Evolutionary conservation across 2,888 invertebrate genomes (phyloP), one percentile per base, ranked within the genome.

Genomic region (Oscheius sp.): DNA sequence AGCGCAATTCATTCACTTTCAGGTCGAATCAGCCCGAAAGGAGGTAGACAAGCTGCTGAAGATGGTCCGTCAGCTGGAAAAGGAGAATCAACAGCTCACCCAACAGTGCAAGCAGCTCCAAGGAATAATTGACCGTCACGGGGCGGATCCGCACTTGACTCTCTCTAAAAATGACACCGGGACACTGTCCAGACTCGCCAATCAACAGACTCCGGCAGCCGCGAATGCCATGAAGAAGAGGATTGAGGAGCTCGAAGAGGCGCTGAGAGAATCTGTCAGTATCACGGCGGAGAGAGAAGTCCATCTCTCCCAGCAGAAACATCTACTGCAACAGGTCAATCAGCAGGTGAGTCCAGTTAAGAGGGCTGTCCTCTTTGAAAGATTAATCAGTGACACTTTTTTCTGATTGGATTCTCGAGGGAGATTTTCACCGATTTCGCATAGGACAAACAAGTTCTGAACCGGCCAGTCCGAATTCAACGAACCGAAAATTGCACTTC

Each of bases 201-300:
- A 53, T 35, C 55, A 53, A 13, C 5, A 3, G 9, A 68, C 55
- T 32, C 48, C 70, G 37, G 59, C 58, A 2, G 70, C 70, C 1
- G 13, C 58, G 10, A 72, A 53, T 53, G 60, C 72, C 9, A 72
- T 72, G 72, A 72, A 72, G 37, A 72, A 72, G 50, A 84, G 93
- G 80, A 94, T 95, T 72, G 92, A 93, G 87, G 94, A 94, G 88
- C 90, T 96, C 83, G 95, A 94, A 89, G 94, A 94, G 83, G 95
- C 95, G 32, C 91, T 96, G 76, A 92, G 94, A 76, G 94, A 94
- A 89, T 95, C 94, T 79, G 93, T 92, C 2, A 89, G 89, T 78
- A 91, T 92, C 65, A 91, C 91, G 21, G 91, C 91, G 21, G 91
- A 92, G 80, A 84, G 91, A 68, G 92, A 92, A 84, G 89, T 91